phyloP scores from a whole-genome alignment of 2,113 vertebrate species.

The Colistium nudipinnis region DNA sequence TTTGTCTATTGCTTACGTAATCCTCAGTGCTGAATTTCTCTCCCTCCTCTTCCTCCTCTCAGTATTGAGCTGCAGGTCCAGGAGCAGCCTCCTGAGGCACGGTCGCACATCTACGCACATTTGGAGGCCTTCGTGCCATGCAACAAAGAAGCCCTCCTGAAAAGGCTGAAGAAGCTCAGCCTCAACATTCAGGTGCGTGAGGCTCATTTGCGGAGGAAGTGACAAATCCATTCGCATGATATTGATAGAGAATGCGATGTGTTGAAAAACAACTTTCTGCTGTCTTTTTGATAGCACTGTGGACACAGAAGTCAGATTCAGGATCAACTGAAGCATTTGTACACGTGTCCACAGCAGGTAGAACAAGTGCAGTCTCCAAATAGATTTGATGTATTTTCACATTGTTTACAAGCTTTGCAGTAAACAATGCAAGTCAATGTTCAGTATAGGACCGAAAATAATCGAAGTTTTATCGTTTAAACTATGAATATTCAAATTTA shows the following conservation, averaged over 20 bases:
- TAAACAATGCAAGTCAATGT: neutral
- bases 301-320: constrained; percentile 13
- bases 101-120: constrained; percentile 89
- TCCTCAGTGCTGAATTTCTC: constrained; percentile 8
- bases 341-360: neutral
- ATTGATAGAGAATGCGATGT: constrained; percentile 6
- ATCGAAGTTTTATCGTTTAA: no score
- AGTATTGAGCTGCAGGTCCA: constrained; percentile 98
- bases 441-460: no score
- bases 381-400: neutral
- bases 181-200: constrained; percentile 93
- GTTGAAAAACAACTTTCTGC: neutral
- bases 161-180: constrained; percentile 95
- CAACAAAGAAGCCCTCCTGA: constrained; percentile 96
- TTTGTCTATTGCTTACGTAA: constrained; percentile 8
- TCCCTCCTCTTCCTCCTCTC: constrained; percentile 34
- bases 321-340: neutral
- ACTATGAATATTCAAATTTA: no score
- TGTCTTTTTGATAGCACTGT: neutral
- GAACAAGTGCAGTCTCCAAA: neutral
- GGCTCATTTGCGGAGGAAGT: constrained; percentile 22
- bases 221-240: constrained; percentile 1
- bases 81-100: constrained; percentile 87
- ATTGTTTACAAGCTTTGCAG: neutral
- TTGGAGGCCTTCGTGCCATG: constrained; percentile 97